Percentiles rank a stretch among this genome's conserved stretches.
Conservation (phyloP, 2,113 vertebrate species). For the Pithys albifrons region DNA sequence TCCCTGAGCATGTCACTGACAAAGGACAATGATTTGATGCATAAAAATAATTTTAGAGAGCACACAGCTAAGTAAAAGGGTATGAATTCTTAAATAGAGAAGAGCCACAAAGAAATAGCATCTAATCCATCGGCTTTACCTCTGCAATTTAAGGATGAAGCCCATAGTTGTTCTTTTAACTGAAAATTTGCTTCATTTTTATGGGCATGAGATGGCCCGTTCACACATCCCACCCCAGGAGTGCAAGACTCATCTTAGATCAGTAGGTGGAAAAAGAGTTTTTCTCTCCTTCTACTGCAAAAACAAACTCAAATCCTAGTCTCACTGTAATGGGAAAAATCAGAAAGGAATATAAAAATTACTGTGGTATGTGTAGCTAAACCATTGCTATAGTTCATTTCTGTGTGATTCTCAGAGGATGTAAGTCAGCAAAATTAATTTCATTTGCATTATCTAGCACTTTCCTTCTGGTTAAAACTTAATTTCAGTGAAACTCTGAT, state of each 20-base stretch:
- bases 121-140: background rate
- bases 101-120: background rate
- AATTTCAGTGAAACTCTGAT: background rate
- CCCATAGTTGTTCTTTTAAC: background rate
- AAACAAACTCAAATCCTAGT: background rate
- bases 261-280: background rate
- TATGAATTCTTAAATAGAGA: background rate
- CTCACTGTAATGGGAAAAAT: background rate
- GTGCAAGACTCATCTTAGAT: background rate
- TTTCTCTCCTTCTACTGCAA: background rate
- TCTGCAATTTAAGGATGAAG: background rate
- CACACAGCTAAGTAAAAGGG: background rate
- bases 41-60: background rate
- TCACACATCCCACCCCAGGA: fast-evolving
- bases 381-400: background rate
- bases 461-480: background rate
- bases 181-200: background rate
- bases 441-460: background rate
- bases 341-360: background rate
- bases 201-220: background rate
- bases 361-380: background rate
- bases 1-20: background rate
- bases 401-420: background rate
- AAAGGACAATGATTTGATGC: background rate
- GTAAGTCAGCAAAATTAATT: background rate